Evolutionary conservation across 2,888 invertebrate species (phyloP), one percentile per base, ranked within the genome.

Genomic region (Volucella zonaria): DNA sequence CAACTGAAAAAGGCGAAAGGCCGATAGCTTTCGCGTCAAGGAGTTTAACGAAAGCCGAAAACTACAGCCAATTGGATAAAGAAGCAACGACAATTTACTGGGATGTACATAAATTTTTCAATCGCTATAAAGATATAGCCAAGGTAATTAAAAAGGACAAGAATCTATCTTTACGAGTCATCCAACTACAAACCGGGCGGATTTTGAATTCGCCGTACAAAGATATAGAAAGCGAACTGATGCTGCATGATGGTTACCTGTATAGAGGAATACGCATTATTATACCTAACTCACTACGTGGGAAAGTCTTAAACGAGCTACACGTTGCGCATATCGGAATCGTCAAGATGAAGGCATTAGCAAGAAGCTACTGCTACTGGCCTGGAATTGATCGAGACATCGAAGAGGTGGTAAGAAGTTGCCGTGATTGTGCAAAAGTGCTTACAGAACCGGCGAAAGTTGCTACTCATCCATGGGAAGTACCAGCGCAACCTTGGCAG

Each of bases 61-160:
- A 87, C 45, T 86, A 87, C 45, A 86, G 82, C 9, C 82, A 78
- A 9, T 49, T 86, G 11, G 71, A 87, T 67, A 87, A 81, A 45
- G 83, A 87, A 47, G 73, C 79, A 3, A 59, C 77, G 6, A 81
- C 86, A 10, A 87, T 86, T 42, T 78, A 43, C 73, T 87, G 77
- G 75, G 59, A 47, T 47, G 45, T 73, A 43, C 66, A 61, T 54
- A 86, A 52, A 18, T 87, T 58, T 68, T 67, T 75, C 76, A 77
- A 67, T 58, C 52, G 82, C 86, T 38, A 61, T n/a, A 10, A 51
- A 12, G 76, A 68, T 38, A 61, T 68, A 23, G 8, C 8, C 12
- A 61, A 51, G 47, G 76, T 62, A 14, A 61, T 14, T 9, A 76
- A 61, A 45, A 51, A 18, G 0, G 76, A 68, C 52, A 76, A 76